These are phyloP conservation scores for Chrysogorgia sp. DNA, from an alignment of 92 coral and sea anemone genomes.

Conservation along the genomic window DNA sequence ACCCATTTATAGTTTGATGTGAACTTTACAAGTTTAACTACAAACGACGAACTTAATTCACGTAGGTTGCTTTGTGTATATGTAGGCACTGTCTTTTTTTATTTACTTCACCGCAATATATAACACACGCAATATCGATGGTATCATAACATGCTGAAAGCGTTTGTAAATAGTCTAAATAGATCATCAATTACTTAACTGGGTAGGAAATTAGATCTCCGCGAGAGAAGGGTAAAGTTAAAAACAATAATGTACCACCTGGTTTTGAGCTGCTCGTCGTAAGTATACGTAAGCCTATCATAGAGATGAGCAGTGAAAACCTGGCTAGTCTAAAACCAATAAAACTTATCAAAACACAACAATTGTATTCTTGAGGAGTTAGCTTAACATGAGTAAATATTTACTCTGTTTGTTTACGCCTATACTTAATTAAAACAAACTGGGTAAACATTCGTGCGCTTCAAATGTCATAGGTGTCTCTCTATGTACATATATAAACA, in stretches of 20 bases:
- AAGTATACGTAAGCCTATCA: not conserved
- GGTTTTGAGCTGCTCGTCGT: not conserved
- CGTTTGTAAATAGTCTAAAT: constrained; percentile 50
- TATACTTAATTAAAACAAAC: constrained; percentile 16
- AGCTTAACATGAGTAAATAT: constrained; percentile 20
- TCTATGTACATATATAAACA: not conserved
- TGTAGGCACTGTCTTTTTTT: constrained; percentile 1
- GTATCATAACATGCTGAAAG: constrained; percentile 30
- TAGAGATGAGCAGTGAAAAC: not conserved
- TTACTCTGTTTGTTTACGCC: constrained; percentile 10
- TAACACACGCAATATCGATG: constrained; percentile 16
- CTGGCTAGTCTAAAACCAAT: constrained; percentile 37
- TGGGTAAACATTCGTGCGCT: constrained; percentile 3
- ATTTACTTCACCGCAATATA: not conserved
- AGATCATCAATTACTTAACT: constrained; percentile 24
- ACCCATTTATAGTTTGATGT: constrained; percentile 44
- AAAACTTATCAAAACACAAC: constrained; percentile 6
- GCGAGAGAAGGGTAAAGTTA: not conserved
- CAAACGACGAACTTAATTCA: constrained; percentile 29
- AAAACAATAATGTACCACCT: not conserved
- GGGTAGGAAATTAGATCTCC: constrained; percentile 9
- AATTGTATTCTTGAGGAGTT: not conserved
- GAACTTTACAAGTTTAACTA: constrained; percentile 29
- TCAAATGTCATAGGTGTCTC: not conserved
- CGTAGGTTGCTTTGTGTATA: constrained; percentile 21